Base-by-base conservation (phyloP, 2,888 invertebrate genomes). In the Drosophila quinaria region DNA sequence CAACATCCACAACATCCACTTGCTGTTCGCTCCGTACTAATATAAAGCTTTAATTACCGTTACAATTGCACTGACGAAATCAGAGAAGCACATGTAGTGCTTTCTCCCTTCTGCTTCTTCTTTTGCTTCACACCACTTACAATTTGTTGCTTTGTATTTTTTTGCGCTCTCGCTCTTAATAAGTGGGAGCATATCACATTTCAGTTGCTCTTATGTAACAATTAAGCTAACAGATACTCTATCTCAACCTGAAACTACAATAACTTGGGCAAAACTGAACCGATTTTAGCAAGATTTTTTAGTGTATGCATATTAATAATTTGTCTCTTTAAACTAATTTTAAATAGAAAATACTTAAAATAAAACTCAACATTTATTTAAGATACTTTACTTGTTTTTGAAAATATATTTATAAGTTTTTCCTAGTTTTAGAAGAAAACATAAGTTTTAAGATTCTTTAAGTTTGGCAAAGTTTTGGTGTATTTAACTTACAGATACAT, bases 11-110 rank as follows among this genome's bases (percentile, higher is more conserved):
- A 47, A 29, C 46, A 56, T n/a, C 47, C 46, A 37, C 47, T 37
- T 47, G 46, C 35, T 58, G 56, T 58, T 44, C 6, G n/a, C 35
- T 49, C 70, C 63, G 60, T 66, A 50, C 65, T 56, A 61, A 67
- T 65, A 39, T 67, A 67, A 81, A 84, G 74, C 86, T 88, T 72
- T 82, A 84, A 84, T 84, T 84, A 75, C 60, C 54, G 80, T 73
- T 70, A 72, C 71, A 70, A 74, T 76, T 80, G 39, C 56, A 46
- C 77, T 82, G 79, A 81, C 82, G 82, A 84, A 82, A 84, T 64
- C 58, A 42, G 50, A 49, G 50, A 56, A 46, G 49, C 61, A 52
- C 56, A 41, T 19, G 15, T 37, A 15, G 25, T 13, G 47, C 49
- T 58, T 17, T 41, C 31, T 9, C 19, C 37, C 29, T 19, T 25